Base-by-base conservation (phyloP, 2,888 invertebrate species). In the Tenthredo distinguenda region DNA sequence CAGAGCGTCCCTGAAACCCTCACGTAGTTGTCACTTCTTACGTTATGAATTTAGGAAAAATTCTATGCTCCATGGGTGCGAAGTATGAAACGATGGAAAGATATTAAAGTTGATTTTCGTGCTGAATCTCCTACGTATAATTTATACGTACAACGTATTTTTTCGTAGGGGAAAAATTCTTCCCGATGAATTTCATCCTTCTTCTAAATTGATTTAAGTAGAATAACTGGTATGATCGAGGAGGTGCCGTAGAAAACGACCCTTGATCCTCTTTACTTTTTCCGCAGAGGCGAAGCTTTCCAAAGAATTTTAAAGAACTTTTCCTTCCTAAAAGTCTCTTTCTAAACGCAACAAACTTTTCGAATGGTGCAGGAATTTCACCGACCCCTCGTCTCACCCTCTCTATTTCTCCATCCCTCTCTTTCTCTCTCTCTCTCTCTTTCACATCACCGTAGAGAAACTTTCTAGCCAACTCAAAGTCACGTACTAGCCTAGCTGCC, bases 341-440 rank as follows among this genome's bases (percentile, higher is more conserved):
- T 74, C 77, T 18, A 65, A 81, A 81, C 81, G 81, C 62, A 81
- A 81, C 81, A 81, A 81, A 81, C 62, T 81, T 81, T 65, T 77
- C 40, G 31, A 77, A 21, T 77, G 21, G 74, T 40, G 43, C 7
- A 43, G 31, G 68, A 68, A 26, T n/a, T 72, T 74, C 21, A 5
- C 62, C 62, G 26, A 31, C 68, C 34, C 31, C 26, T 4, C 34
- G 15, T 18, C 34, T 34, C 62, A 12, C 21, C 21, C 26, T 58
- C 58, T n/a, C 72, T 34, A 15, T 12, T 10, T 68, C 26, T 18
- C 12, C 26, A 65, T 18, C 62, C 2, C 26, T 12, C 74, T 34
- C 21, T 26, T 0, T 15, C 10, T 31, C 21, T 26, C 3, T 12
- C 21, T 62, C 58, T 21, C 21, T 21, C n/a, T 21, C 58, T 62